These are phyloP conservation scores for Siniperca scherzeri DNA, from an alignment of 2,797 vertebrate species.

Conservation along the genomic window DNA sequence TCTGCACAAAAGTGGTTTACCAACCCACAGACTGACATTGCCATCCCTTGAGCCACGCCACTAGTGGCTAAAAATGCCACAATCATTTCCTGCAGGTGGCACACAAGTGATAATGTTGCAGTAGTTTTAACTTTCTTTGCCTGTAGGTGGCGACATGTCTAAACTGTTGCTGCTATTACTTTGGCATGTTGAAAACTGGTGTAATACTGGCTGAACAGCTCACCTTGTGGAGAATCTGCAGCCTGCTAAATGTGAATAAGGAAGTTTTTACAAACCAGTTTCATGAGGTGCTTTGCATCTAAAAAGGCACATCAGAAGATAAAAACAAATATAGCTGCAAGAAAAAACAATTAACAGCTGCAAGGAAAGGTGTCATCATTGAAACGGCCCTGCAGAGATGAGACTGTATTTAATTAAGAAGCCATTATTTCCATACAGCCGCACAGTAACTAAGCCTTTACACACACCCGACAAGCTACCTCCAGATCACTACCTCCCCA, in stretches of 20 bases:
- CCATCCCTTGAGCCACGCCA: too few relatives aligned
- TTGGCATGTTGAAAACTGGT: neutral
- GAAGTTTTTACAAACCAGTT: constrained; percentile 4
- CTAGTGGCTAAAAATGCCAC: neutral
- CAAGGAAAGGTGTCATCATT: constrained; percentile 29
- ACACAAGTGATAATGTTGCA: neutral
- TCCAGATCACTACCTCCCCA: constrained; percentile 53
- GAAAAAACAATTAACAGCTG: constrained; percentile 33
- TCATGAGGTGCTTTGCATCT: constrained; percentile 6
- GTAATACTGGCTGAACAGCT: constrained; percentile 1
- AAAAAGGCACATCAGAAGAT: constrained; percentile 13
- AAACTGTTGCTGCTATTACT: neutral
- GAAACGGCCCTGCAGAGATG: constrained; percentile 37
- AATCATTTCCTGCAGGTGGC: neutral
- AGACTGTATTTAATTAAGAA: constrained; percentile 19
- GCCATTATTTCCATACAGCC: constrained; percentile 32
- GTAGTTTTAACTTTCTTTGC: neutral
- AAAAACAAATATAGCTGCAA: constrained; percentile 38
- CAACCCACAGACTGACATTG: too few relatives aligned
- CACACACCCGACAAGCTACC: constrained; percentile 57
- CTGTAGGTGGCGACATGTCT: neutral
- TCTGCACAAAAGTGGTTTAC: too few relatives aligned
- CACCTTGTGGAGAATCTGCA: neutral
- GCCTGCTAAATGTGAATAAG: neutral
- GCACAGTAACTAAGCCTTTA: constrained; percentile 43